Evolutionary conservation across 2,113 vertebrate species (phyloP), one percentile per base, ranked within the genome.

Genomic region (Myotis brandtii): DNA sequence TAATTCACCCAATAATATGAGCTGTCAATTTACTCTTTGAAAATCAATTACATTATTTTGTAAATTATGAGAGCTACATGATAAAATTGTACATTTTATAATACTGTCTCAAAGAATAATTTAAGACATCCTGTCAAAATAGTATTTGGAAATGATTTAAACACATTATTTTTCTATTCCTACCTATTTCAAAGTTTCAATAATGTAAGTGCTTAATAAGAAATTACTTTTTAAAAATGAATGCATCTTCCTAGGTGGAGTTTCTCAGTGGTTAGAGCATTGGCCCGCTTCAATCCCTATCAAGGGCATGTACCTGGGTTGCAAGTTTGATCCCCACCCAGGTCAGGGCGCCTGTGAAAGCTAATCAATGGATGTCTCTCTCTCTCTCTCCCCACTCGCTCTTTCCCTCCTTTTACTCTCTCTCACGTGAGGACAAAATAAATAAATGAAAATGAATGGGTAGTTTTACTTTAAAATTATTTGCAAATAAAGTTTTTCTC

Each of bases 401-500:
- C 59, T 25, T 62, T 62, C 59, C 59, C 23, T 62, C 59, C 23
- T 11, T 59, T 62, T 62, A 62, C 10, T 27, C 59, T 59, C 56
- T 59, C 62, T 66, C 13, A 5, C 6, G 64, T 66, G 64, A 66
- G 32, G 64, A 66, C 30, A 66, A 66, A 66, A 32, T 66, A 32
- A 66, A 66, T 75, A 17, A 17, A 17, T n/a, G 8, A 46, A 69
- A 50, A 50, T 84, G 16, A 76, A 23, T 59, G 34, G 27, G 9
- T 69, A 66, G 79, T 84, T 89, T 89, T 84, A 89, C 30, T 80
- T 72, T 37, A 46, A 56, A 95, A 89, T 54, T 80, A 85, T 66
- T 80, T 90, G 30, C 32, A 73, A 66, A 73, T 85, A 48, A 48
- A 43, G 4, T 52, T 84, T 69, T 81, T 76, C 23, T 94, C 56